Evolutionary conservation across 2,888 invertebrate genomes (phyloP).

Genomic region (Palloptera scutellata): DNA sequence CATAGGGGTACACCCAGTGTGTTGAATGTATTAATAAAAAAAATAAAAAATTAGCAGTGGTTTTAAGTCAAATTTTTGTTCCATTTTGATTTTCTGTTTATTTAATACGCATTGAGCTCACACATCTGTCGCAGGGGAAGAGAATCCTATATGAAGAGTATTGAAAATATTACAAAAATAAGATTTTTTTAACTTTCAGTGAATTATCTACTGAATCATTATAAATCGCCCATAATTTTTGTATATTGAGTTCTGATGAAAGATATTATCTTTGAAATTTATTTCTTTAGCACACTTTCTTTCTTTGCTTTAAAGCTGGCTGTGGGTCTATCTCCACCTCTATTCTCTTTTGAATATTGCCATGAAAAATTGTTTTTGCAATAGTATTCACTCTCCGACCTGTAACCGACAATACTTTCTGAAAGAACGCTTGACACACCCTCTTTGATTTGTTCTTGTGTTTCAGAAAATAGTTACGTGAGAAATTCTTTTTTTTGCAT

Average conservation of each 20-base stretch:
- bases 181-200: no score
- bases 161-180: slow-evolving; percentile 28
- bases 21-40: no score
- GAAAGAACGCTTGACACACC: slow-evolving; percentile 18
- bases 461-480: slow-evolving; percentile 30
- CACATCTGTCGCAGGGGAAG: slow-evolving; percentile 27
- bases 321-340: slow-evolving; percentile 22
- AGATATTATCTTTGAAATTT: slow-evolving; percentile 23
- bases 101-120: slow-evolving; percentile 25
- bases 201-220: no score
- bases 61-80: slow-evolving; percentile 21
- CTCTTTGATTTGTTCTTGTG: slow-evolving; percentile 22
- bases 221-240: slow-evolving; percentile 17
- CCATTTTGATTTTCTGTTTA: slow-evolving; percentile 26
- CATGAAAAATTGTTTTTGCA: slow-evolving; percentile 24
- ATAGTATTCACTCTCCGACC: slow-evolving; percentile 26
- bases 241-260: slow-evolving; percentile 26
- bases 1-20: no score
- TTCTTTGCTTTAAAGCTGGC: slow-evolving; percentile 16
- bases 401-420: slow-evolving; percentile 24
- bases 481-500: slow-evolving; percentile 26
- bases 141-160: slow-evolving; percentile 24
- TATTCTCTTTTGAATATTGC: slow-evolving; percentile 9
- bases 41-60: slow-evolving; percentile 22
- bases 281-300: slow-evolving; percentile 20